These are phyloP conservation scores for Sisor rabdophorus DNA, from an alignment of 2,113 vertebrate species.

Conservation along the genomic window DNA sequence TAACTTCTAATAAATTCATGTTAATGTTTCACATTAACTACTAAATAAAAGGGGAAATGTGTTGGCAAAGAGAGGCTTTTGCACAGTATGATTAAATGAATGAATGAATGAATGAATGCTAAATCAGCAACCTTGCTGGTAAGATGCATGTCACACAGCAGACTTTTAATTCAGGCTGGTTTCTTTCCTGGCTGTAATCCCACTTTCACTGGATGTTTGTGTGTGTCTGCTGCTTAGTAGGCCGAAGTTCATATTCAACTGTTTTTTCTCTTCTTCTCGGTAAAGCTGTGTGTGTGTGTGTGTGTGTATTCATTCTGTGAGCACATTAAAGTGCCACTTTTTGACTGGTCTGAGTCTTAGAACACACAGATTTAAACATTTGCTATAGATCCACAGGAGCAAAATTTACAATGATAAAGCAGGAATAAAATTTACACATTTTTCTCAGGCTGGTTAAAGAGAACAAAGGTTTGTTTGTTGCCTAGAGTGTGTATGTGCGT, in stretches of 20 bases:
- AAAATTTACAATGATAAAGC: neutral
- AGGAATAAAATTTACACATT: too few relatives aligned
- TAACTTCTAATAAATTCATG: too few relatives aligned
- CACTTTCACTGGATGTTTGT: neutral
- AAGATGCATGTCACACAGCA: neutral
- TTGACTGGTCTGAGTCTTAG: conserved; percentile 8
- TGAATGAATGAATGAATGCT: neutral
- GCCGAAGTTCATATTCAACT: conserved; percentile 36
- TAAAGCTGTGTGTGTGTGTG: neutral
- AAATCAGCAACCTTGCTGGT: neutral
- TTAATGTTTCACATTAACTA: too few relatives aligned
- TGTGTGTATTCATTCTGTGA: conserved; percentile 17
- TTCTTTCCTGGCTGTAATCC: neutral
- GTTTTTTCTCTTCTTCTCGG: conserved; percentile 1
- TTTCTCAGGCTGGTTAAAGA: neutral
- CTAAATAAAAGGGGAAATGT: too few relatives aligned
- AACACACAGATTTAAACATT: too few relatives aligned
- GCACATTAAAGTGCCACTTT: neutral
- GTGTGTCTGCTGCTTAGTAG: conserved; percentile 22
- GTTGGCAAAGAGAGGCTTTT: neutral
- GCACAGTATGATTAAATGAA: neutral
- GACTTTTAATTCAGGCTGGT: neutral
- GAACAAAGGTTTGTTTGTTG: neutral
- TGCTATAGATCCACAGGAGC: too few relatives aligned
- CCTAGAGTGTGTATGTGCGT: conserved; percentile 1